Evolutionary conservation across 2,113 vertebrate genomes (phyloP).

Genomic region (Heterotis niloticus): DNA sequence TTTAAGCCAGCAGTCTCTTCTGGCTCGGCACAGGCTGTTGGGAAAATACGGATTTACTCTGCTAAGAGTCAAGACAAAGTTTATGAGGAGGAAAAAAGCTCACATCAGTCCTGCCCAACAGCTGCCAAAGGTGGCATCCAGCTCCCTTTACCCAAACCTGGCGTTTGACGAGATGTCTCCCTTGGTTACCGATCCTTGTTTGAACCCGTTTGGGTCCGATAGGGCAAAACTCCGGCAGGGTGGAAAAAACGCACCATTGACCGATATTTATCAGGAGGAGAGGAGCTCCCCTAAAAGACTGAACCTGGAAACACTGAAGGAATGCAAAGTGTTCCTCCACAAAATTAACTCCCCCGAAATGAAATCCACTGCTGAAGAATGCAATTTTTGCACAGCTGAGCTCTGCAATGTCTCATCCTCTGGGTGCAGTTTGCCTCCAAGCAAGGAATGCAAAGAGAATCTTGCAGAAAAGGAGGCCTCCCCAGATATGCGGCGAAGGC

Average conservation of each 20-base stretch:
- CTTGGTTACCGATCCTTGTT: not conserved
- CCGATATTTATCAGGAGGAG: constrained; percentile 57
- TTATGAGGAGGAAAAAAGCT: constrained; percentile 48
- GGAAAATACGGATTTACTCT: constrained; percentile 46
- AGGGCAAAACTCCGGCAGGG: constrained; percentile 32
- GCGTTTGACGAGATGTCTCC: not conserved
- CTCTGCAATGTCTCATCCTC: constrained; percentile 59
- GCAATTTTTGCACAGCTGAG: constrained; percentile 64
- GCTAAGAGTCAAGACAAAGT: constrained; percentile 52
- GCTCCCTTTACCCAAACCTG: not conserved
- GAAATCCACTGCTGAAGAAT: constrained; percentile 57
- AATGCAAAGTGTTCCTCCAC: constrained; percentile 91
- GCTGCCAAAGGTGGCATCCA: not conserved
- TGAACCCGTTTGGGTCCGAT: constrained; percentile 23
- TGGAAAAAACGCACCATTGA: constrained; percentile 40
- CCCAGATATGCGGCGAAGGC: constrained; percentile 58
- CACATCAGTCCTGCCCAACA: not conserved
- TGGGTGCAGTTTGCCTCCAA: constrained; percentile 42
- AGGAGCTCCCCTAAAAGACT: constrained; percentile 71
- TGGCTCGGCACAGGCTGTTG: constrained; percentile 29
- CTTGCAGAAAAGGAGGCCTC: constrained; percentile 10
- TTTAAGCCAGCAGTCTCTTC: not conserved
- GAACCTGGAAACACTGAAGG: constrained; percentile 81
- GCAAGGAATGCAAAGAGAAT: constrained; percentile 39
- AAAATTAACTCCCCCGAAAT: constrained; percentile 83